These are phyloP conservation scores for Chaetops frenatus DNA, from an alignment of 2,113 vertebrate species.

Conservation along the genomic window DNA sequence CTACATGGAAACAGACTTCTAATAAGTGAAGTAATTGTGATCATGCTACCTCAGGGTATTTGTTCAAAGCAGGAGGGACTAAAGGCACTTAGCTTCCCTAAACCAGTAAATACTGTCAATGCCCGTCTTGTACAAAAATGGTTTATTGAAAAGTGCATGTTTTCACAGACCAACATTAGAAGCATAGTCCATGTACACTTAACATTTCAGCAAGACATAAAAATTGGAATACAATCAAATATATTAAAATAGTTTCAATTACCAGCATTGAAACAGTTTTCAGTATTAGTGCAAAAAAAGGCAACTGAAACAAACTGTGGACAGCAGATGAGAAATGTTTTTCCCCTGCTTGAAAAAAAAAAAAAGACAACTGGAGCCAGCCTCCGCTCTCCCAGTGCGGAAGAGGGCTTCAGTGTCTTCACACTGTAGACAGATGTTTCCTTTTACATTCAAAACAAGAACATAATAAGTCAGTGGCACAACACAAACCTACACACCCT, in stretches of 20 bases:
- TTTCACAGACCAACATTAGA: slow-evolving; percentile 60
- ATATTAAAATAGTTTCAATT: slow-evolving; percentile 84
- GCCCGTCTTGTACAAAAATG: slow-evolving; percentile 60
- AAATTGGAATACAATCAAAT: slow-evolving; percentile 70
- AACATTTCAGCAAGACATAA: slow-evolving; percentile 64
- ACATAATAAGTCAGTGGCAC: slow-evolving; percentile 1
- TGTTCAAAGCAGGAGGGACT: background rate
- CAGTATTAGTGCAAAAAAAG: slow-evolving; percentile 74
- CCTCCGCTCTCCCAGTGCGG: background rate
- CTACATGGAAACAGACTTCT: background rate
- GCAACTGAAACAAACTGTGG: slow-evolving; percentile 56
- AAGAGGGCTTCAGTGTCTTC: slow-evolving; percentile 10
- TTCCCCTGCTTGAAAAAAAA: background rate
- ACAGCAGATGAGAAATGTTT: slow-evolving; percentile 43
- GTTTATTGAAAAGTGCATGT: slow-evolving; percentile 76
- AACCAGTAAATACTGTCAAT: background rate
- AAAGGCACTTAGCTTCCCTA: background rate
- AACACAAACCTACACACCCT: background rate
- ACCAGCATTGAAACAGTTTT: slow-evolving; percentile 84
- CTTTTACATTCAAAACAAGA: slow-evolving; percentile 49
- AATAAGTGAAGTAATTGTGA: background rate
- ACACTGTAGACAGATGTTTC: slow-evolving; percentile 19
- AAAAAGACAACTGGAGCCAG: background rate
- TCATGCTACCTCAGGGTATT: background rate
- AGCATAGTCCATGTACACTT: slow-evolving; percentile 65